phyloP scores from a whole-genome alignment of 2,113 vertebrate genomes.

The Heliornis fulica region DNA sequence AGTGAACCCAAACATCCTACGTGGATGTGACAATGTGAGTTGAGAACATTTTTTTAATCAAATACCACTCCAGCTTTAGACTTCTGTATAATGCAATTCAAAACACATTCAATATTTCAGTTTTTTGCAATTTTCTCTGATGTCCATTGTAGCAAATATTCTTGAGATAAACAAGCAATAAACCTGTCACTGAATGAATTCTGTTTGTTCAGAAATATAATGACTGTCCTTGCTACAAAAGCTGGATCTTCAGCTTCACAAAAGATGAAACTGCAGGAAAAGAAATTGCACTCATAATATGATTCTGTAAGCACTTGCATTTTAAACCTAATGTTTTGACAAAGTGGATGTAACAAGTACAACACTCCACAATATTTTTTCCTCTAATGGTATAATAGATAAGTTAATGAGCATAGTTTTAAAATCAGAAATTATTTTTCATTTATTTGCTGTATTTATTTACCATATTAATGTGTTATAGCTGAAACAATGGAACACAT shows the following conservation, averaged over 20 bases:
- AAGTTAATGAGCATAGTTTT: not conserved
- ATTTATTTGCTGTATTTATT: not conserved
- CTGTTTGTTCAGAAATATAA: constrained; percentile 5
- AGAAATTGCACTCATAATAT: not conserved
- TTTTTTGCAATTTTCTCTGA: constrained; percentile 5
- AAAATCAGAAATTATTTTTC: not conserved
- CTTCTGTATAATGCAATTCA: not conserved
- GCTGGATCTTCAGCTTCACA: not conserved
- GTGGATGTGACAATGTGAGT: not conserved
- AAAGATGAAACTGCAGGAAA: not conserved
- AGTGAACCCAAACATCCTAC: not conserved
- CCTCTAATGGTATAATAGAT: not conserved
- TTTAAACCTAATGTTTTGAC: not conserved
- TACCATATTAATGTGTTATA: not conserved
- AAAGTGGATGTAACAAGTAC: not conserved
- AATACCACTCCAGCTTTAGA: not conserved
- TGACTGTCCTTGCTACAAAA: not conserved
- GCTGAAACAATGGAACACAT: not conserved
- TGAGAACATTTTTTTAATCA: not conserved
- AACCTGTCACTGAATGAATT: constrained; percentile 39
- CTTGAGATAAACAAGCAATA: constrained; percentile 32
- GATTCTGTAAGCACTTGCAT: not conserved
- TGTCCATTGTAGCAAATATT: constrained; percentile 5
- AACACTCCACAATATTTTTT: not conserved
- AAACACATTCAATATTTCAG: constrained; percentile 1